These are phyloP conservation scores for Tuberolachnus salignus DNA, from an alignment of 2,888 invertebrate species.

Conservation along the genomic window DNA sequence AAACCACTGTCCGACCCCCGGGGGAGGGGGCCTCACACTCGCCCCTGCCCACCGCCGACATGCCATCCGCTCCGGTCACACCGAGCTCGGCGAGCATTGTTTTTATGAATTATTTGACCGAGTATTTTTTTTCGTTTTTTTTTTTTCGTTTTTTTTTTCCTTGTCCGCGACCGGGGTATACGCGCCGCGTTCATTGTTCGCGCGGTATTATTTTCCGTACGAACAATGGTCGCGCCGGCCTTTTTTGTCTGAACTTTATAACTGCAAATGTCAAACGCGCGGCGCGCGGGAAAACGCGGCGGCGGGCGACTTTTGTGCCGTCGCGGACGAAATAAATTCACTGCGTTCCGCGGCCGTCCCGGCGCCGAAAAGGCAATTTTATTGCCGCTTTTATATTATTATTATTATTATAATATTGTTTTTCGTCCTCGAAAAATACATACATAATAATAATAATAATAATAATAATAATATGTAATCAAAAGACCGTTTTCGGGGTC, in stretches of 20 bases:
- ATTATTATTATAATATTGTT: background rate
- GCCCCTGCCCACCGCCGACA: background rate
- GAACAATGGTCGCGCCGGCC: constrained; percentile 25
- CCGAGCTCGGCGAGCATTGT: constrained; percentile 21
- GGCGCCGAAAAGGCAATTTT: constrained; percentile 44
- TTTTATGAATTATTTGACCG: constrained; percentile 53
- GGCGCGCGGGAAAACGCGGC: constrained; percentile 19
- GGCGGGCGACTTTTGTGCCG: constrained; percentile 41
- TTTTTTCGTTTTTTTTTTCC: background rate
- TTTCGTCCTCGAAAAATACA: constrained; percentile 29
- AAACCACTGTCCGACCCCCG: constrained; percentile 18
- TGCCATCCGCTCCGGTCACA: background rate
- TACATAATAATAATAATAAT: constrained; percentile 34
- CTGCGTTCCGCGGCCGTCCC: background rate
- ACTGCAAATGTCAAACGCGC: constrained; percentile 48
- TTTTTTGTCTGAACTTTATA: constrained; percentile 52
- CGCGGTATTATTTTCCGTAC: constrained; percentile 40
- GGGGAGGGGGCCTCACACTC: no score
- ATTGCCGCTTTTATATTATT: constrained; percentile 36
- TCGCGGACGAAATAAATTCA: constrained; percentile 48
- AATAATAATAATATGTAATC: constrained; percentile 42
- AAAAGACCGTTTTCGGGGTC: constrained; percentile 39
- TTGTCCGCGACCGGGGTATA: background rate
- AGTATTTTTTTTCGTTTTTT: constrained; percentile 5
- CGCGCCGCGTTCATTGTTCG: constrained; percentile 26